Percentiles rank a stretch among this genome's conserved stretches.
Conservation (phyloP, 1,140 invertebrate species). For the Lysiphlebus fabarum region DNA sequence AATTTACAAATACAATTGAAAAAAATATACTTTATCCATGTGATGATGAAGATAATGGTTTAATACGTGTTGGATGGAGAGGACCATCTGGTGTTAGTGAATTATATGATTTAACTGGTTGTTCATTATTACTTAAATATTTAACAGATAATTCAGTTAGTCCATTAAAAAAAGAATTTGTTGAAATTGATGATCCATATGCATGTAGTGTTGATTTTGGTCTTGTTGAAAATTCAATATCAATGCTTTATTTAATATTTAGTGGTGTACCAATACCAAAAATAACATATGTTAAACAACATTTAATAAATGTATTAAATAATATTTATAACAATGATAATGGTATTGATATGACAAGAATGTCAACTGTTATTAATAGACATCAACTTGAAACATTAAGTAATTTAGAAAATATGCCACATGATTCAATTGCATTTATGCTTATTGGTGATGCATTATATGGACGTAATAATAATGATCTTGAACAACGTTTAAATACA, state of each 20-base stretch:
- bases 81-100: slow-evolving; percentile 69
- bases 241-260: slow-evolving; percentile 69
- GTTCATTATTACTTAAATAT: slow-evolving; percentile 76
- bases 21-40: slow-evolving; percentile 69
- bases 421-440: slow-evolving; percentile 70
- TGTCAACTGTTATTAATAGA: slow-evolving; percentile 70
- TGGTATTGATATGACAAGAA: slow-evolving; percentile 71
- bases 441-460: slow-evolving; percentile 82
- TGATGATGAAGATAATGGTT: slow-evolving; percentile 81
- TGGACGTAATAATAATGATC: slow-evolving; percentile 65
- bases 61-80: slow-evolving; percentile 77
- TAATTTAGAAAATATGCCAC: slow-evolving; percentile 72
- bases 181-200: slow-evolving; percentile 78
- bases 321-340: slow-evolving; percentile 53
- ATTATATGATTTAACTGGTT: slow-evolving; percentile 60
- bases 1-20: slow-evolving; percentile 57
- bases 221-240: slow-evolving; percentile 69
- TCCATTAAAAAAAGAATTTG: slow-evolving; percentile 79
- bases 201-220: slow-evolving; percentile 72
- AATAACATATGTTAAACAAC: slow-evolving; percentile 62
- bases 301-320: slow-evolving; percentile 60
- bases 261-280: slow-evolving; percentile 74
- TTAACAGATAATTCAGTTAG: slow-evolving; percentile 80
- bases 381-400: slow-evolving; percentile 70
- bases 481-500: slow-evolving; percentile 71